Evolutionary conservation across 2,797 vertebrate genomes (phyloP), one percentile per base, ranked within the genome.

Genomic region (Epinephelus malabaricus): DNA sequence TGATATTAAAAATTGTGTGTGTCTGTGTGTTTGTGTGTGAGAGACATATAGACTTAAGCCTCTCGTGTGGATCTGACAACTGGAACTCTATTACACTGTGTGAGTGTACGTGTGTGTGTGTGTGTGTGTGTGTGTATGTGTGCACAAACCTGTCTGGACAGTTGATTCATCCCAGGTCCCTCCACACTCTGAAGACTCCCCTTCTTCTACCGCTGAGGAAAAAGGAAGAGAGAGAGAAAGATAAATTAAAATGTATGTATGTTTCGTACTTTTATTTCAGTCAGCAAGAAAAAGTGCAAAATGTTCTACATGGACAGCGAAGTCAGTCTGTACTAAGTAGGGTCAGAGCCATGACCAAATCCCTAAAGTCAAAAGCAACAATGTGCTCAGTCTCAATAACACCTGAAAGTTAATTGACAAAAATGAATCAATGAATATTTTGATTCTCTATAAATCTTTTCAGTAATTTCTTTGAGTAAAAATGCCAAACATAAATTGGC

Each of bases 161-260:
- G 96, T 94, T 2, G 97, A 96, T 78, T 97, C 96, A 76, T 98
- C 97, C 98, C 97, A 99, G 94, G 95, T 96, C 91, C 97, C 94
- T 63, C 95, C 92, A 94, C 97, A 97, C 95, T 98, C 97, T 40
- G 97, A 97, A 83, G 97, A 95, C 94, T 98, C 97, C 46, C 96
- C 97, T 89, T 98, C 97, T 93, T 99, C 98, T 59, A 98, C 97
- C 92, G 96, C 94, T 98, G 92, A 82, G 92, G 71, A 79, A 49
- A 78, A 60, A 79, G 59, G 10, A 63, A 55, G 8, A 53, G 50
- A 50, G 47, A 77, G 40, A 86, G 23, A 70, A 73, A 81, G 46
- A 77, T 21, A 68, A 27, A 70, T 70, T 47, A 61, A 49, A 66
- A 62, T 61, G 27, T 49, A 62, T 61, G 27, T 49, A 63, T 12